These are phyloP conservation scores for Contarinia nasturtii DNA, from an alignment of 1,140 invertebrate genomes.

Conservation along the genomic window DNA sequence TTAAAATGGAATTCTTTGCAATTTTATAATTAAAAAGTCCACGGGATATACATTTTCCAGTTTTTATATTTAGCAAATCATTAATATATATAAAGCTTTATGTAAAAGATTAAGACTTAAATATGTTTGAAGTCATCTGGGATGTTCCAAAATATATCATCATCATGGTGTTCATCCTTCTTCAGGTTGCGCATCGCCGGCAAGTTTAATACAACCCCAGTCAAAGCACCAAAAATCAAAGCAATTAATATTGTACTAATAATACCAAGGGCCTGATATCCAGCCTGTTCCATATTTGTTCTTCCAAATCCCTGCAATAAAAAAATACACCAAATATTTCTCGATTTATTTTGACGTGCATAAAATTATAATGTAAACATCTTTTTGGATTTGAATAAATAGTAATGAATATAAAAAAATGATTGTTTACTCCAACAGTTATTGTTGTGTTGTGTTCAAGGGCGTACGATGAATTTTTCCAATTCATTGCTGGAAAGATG, in stretches of 20 bases:
- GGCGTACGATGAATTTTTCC: conserved; percentile 3
- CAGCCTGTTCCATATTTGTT: conserved; percentile 48
- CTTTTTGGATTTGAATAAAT: not conserved
- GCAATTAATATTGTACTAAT: conserved; percentile 48
- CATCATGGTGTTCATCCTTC: conserved; percentile 30
- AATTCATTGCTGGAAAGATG: conserved; percentile 33
- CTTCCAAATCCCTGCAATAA: conserved; percentile 31
- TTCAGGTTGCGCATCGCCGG: conserved; percentile 26
- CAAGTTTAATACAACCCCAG: conserved; percentile 33
- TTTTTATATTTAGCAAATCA: no score
- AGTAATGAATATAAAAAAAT: conserved; percentile 9
- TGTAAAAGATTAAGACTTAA: not conserved
- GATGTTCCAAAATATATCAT: conserved; percentile 33
- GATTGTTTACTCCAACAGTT: conserved; percentile 17
- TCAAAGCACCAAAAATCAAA: conserved; percentile 53
- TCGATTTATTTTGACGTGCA: not conserved
- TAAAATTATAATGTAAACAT: not conserved
- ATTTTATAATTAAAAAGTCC: no score
- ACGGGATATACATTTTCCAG: no score
- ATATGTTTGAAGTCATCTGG: conserved; percentile 12
- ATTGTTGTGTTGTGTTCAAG: conserved; percentile 9
- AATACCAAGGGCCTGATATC: conserved; percentile 57
- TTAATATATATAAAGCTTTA: no score
- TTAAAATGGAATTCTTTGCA: no score
- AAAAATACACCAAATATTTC: conserved; percentile 1